Evolutionary conservation across 2,888 invertebrate species (phyloP), one percentile per base, ranked within the genome.

Genomic region (Leptopilina myrica): DNA sequence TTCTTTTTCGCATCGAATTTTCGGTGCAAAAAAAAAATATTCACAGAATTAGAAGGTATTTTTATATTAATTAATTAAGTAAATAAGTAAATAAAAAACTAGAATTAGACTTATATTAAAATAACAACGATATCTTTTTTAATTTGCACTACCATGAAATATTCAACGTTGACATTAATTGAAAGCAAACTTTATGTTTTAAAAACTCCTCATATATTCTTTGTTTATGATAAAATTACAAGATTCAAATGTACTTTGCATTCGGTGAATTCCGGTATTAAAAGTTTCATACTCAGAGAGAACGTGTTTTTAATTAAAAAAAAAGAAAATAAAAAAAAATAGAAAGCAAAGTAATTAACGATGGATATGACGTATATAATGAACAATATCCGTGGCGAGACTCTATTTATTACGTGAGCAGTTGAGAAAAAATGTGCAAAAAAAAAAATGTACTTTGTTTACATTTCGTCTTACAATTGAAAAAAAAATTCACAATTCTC

Each of bases 301-400:
- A 73, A 59, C 9, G 73, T n/a, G 82, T 75, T 81, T 87, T 86
- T 86, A 89, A 89, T 88, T 86, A 86, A 84, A 86, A 59, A 73
- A 15, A 33, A 43, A 43, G 20, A 20, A 20, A 20, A 20, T 20
- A 43, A 0, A 33, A 0, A 33, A 33, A 33, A 73, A 11, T 53
- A 20, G 8, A 53, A 40, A 85, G 85, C 83, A 79, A 77, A 81
- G 84, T 86, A 88, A 89, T 88, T 87, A 87, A 87, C 88, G 85
- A 84, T 81, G 84, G 81, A 84, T 82, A 82, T 59, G 15, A n/a
- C 59, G 78, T 80, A 81, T 83, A 83, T 84, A 86, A 86, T 84
- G 85, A 86, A 86, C 87, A 86, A 86, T 85, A 85, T 87, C 83
- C 82, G 79, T 80, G 79, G 83, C 81, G 76, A 82, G 81, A 82